Conservation (phyloP, 2,888 invertebrate genomes). For the Mystacides longicornis region DNA sequence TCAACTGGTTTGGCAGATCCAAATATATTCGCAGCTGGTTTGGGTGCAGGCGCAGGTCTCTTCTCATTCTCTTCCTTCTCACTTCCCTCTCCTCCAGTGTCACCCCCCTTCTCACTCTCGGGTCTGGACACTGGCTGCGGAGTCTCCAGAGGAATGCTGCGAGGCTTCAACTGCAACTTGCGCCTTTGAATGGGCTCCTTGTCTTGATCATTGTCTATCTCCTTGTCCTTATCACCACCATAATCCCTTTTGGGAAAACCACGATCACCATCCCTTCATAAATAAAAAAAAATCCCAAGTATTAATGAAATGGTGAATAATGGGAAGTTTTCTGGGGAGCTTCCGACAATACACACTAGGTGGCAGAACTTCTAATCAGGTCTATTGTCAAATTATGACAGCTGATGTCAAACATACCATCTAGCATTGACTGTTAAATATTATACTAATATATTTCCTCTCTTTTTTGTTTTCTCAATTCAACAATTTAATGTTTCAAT, state of each 20-base stretch:
- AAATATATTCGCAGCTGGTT: slow-evolving; percentile 71
- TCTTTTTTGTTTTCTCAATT: no score
- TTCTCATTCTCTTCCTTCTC: slow-evolving; percentile 29
- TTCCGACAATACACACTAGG: no score
- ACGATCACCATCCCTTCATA: slow-evolving; percentile 28
- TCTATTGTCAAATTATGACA: no score
- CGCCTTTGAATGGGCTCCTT: slow-evolving; percentile 61
- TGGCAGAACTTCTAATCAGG: no score
- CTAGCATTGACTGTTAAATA: no score
- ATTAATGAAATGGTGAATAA: background rate
- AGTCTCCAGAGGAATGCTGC: slow-evolving; percentile 64
- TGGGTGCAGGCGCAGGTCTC: slow-evolving; percentile 33
- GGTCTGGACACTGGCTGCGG: slow-evolving; percentile 36
- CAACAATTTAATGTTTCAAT: no score
- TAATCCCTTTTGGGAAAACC: slow-evolving; percentile 25
- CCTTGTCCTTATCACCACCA: slow-evolving; percentile 28
- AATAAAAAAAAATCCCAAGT: background rate
- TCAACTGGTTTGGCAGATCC: slow-evolving; percentile 95
- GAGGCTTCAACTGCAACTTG: slow-evolving; percentile 70
- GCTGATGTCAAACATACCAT: no score
- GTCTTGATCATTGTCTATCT: slow-evolving; percentile 26
- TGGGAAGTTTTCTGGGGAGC: no score
- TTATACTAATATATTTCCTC: no score
- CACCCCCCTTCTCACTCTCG: slow-evolving; percentile 24
- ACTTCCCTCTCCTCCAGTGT: slow-evolving; percentile 13